Base-by-base conservation (phyloP, 1,140 invertebrate genomes). In the Protaetia brevitarsis region DNA sequence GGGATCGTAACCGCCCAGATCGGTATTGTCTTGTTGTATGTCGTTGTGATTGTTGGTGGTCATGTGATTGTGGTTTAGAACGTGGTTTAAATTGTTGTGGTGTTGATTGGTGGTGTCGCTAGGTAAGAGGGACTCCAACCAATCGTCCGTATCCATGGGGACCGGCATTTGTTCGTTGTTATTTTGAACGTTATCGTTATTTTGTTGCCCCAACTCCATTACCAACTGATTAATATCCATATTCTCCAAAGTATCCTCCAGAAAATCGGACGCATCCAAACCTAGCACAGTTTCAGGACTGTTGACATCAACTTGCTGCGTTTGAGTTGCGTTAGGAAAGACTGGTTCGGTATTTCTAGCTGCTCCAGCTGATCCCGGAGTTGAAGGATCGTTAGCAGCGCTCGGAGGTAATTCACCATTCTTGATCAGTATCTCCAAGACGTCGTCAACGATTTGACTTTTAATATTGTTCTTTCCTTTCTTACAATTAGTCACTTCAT, bases 341-440 rank as follows among this genome's bases (percentile, higher is more conserved):
- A 74, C 62, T 1, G 74, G 73, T 27, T 76, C 73, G 4, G 68
- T 64, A 11, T 61, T 60, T 60, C 74, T 72, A 7, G 65, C 66
- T 7, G n/a, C n/a, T 7, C 74, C 74, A 1, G 82, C 84, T 1
- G 84, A 86, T 0, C 84, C 85, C n/a, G 88, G 88, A 0, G 89
- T 89, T 3, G 86, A 81, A 8, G 90, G 88, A 70, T 92, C 89
- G 64, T 88, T 87, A 4, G 90, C 93, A 1, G 91, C 92, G 73
- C 93, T 95, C 1, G 94, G 87, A 1, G 94, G 93, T 16, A 97
- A 76, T 75, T 97, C 95, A 41, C 95, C 95, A 77, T 94, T 95
- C 77, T 95, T 90, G 16, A 97, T 96, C 0, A 97, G 82, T 72
- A 97, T 96, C 75, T 97, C 94, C n/a, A 98, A 78, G 0, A 97